phyloP scores from a whole-genome alignment of 2,888 invertebrate species.

The Beris morrisii region DNA sequence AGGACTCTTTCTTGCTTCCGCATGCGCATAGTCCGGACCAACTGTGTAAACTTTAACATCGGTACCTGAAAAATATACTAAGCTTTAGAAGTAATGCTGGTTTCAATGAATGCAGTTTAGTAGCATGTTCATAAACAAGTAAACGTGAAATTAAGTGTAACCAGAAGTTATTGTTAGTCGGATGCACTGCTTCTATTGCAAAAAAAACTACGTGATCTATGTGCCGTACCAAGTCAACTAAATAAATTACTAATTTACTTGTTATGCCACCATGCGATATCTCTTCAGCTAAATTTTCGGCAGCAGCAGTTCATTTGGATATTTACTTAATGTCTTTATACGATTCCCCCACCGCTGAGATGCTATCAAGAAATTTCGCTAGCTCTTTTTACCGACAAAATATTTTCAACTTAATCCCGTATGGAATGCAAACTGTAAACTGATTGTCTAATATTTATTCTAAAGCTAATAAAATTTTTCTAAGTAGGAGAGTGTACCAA shows the following conservation, averaged over 20 bases:
- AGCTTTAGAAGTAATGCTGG: conserved; percentile 57
- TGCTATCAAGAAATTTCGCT: too few relatives aligned
- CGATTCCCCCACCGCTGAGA: too few relatives aligned
- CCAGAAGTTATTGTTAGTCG: conserved; percentile 1
- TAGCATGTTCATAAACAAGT: conserved; percentile 30
- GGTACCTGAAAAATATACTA: conserved; percentile 62
- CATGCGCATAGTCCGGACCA: conserved; percentile 99
- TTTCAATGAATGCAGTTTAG: conserved; percentile 45
- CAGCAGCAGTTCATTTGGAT: neutral
- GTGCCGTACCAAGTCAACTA: too few relatives aligned
- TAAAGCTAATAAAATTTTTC: too few relatives aligned
- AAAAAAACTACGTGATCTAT: too few relatives aligned
- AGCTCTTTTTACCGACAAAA: too few relatives aligned
- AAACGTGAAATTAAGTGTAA: too few relatives aligned
- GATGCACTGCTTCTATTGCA: neutral
- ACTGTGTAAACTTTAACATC: conserved; percentile 93
- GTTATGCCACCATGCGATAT: neutral
- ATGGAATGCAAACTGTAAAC: too few relatives aligned
- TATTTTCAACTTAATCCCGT: too few relatives aligned
- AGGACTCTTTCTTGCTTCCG: conserved; percentile 98
- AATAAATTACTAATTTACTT: neutral
- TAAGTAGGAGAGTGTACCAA: conserved; percentile 14
- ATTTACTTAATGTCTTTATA: too few relatives aligned
- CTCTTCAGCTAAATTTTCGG: conserved; percentile 18
- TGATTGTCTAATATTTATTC: too few relatives aligned